Evolutionary conservation across 2,113 vertebrate genomes (phyloP).

Genomic region (Amphilophus citrinellus): DNA sequence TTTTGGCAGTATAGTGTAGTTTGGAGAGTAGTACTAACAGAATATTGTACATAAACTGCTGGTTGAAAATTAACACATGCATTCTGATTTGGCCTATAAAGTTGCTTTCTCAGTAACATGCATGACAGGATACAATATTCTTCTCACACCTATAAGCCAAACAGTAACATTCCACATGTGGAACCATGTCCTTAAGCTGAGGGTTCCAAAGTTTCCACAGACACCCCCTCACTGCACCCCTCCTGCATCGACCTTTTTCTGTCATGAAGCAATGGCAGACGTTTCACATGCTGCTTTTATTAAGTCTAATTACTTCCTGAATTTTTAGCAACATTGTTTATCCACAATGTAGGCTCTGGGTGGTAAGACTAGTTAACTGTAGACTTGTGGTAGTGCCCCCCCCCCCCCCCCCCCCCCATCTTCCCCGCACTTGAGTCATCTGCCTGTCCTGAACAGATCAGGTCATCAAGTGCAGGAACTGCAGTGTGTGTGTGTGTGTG

Average conservation of each 20-base stretch:
- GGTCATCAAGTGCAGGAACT: slow-evolving; percentile 72
- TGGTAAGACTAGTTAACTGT: slow-evolving; percentile 28
- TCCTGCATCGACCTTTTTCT: neutral
- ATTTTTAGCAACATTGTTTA: slow-evolving; percentile 54
- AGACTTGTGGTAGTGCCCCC: neutral
- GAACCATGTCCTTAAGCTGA: slow-evolving; percentile 14
- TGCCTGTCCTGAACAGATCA: slow-evolving; percentile 46
- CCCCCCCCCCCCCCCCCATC: slow-evolving; percentile 4
- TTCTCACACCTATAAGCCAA: slow-evolving; percentile 8
- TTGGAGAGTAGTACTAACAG: neutral
- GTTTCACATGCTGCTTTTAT: slow-evolving; percentile 66
- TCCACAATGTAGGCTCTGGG: slow-evolving; percentile 30
- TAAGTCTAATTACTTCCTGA: slow-evolving; percentile 64
- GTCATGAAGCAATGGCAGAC: slow-evolving; percentile 18
- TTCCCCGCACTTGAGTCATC: slow-evolving; percentile 43
- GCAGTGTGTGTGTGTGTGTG: slow-evolving; percentile 36
- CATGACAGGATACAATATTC: slow-evolving; percentile 31
- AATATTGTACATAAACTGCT: neutral
- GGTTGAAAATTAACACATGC: neutral
- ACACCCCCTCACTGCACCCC: neutral
- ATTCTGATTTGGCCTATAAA: neutral
- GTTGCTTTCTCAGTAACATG: neutral
- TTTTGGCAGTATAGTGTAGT: too few species aligned
- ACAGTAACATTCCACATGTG: slow-evolving; percentile 39
- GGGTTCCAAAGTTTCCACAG: neutral